Conservation (phyloP, 2,113 vertebrate species). For the Prionailurus viverrinus region DNA sequence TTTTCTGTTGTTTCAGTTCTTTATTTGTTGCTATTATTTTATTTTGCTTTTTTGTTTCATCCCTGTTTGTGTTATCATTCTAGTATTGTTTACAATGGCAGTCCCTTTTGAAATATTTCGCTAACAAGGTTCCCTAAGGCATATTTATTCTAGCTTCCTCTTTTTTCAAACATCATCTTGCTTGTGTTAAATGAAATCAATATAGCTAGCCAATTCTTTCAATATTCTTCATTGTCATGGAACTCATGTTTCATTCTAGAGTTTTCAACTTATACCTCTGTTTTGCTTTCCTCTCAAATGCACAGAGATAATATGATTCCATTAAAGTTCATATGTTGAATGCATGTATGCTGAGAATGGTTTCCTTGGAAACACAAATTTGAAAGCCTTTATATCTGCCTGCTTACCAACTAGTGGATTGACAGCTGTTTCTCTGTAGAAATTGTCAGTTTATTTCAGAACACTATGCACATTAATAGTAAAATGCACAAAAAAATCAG, state of each 20-base stretch:
- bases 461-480: constrained; percentile 8
- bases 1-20: constrained; percentile 29
- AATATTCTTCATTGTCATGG: constrained; percentile 27
- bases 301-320: background rate
- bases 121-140: constrained; percentile 27
- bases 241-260: constrained; percentile 51
- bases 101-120: constrained; percentile 57
- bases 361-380: constrained; percentile 76
- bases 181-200: constrained; percentile 58
- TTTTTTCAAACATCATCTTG: constrained; percentile 41
- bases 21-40: background rate
- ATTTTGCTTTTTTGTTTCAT: constrained; percentile 23
- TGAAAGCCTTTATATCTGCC: constrained; percentile 42
- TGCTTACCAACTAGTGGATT: constrained; percentile 63
- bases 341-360: background rate
- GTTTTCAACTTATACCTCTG: constrained; percentile 26
- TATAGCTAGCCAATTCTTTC: constrained; percentile 30
- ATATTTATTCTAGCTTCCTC: constrained; percentile 46
- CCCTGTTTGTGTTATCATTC: constrained; percentile 8
- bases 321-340: constrained; percentile 39
- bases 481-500: constrained; percentile 21
- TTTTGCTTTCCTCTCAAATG: constrained; percentile 62
- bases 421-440: constrained; percentile 57
- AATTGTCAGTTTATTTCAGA: constrained; percentile 49
- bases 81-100: background rate